These are phyloP conservation scores for Laspeyria flexula DNA, from an alignment of 2,888 invertebrate species.

Conservation along the genomic window DNA sequence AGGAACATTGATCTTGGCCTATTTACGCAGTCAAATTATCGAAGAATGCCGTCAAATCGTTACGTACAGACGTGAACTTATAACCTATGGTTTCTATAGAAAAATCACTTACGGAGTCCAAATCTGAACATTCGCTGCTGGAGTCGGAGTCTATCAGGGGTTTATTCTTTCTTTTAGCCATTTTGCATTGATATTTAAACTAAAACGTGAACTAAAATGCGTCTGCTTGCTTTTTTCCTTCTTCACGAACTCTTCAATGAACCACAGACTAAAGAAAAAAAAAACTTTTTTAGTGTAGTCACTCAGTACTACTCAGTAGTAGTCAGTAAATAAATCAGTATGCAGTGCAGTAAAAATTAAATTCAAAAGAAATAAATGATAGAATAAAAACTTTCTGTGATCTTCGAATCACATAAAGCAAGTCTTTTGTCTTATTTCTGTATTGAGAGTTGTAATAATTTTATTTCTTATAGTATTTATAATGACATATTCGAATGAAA, in stretches of 20 bases:
- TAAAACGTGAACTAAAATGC: slow-evolving; percentile 51
- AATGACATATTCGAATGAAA: too few species aligned
- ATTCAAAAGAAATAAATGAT: too few species aligned
- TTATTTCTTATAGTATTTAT: too few species aligned
- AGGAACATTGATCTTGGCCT: slow-evolving; percentile 75
- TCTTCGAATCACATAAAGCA: too few species aligned
- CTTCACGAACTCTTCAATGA: slow-evolving; percentile 50
- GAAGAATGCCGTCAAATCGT: slow-evolving; percentile 71
- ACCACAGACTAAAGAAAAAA: slow-evolving; percentile 42
- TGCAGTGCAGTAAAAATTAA: too few species aligned
- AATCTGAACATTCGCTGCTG: slow-evolving; percentile 93
- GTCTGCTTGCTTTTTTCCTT: slow-evolving; percentile 51
- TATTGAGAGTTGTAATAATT: too few species aligned
- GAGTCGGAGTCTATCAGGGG: slow-evolving; percentile 93
- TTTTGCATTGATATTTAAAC: slow-evolving; percentile 64
- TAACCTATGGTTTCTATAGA: slow-evolving; percentile 53
- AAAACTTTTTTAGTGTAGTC: slow-evolving; percentile 14
- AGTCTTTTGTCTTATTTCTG: too few species aligned
- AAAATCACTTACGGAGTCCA: slow-evolving; percentile 91
- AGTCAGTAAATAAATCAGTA: too few species aligned
- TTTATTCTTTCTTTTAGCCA: slow-evolving; percentile 95
- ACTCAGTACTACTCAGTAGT: too few species aligned
- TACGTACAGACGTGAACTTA: slow-evolving; percentile 59
- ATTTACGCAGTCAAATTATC: slow-evolving; percentile 72
- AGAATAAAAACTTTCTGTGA: too few species aligned